Evolutionary conservation across 2,113 vertebrate genomes (phyloP), one percentile per base, ranked within the genome.

Genomic region (Uropsilus gracilis): DNA sequence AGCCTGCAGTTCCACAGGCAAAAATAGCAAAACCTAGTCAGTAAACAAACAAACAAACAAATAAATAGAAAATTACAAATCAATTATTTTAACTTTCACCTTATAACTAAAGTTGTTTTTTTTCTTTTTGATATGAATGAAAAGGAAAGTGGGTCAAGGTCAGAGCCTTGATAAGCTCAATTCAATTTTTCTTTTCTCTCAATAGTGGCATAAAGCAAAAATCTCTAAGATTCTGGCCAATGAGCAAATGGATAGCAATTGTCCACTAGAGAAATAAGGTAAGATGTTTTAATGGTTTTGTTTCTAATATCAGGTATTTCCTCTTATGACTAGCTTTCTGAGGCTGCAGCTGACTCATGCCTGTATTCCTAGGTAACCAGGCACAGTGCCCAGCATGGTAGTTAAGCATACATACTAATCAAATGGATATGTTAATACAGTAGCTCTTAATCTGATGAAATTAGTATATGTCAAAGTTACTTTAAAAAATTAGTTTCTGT

Each of bases 111-210:
- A 68, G 10, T 44, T 76, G 88, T 57, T 64, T 61, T 50, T 57
- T n/a, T 88, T 6, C 39, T 81, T 82, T 55, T 28, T 1, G 37
- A 24, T 68, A 61, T 30, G 17, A 17, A 46, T 26, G 6, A 34
- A 6, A 92, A 91, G 61, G 94, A 87, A 80, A 75, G 3, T 59
- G 14, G 16, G 90, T 89, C 37, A 75, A 91, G 48, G 57, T 61
- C 39, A 77, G 59, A 85, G 39, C n/a, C 16, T 13, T 82, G 53
- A 75, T 64, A 90, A 94, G 26, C 5, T 8, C 13, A 1, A 88
- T 44, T 88, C 30, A 91, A 69, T 76, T 46, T 90, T 63, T 22
- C 22, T 75, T 86, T 84, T 46, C n/a, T 81, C 39, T 91, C 37
- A 32, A 59, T n/a, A 13, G 61, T 53, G 2, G 17, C 46, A 86